Percentiles rank a stretch among this genome's conserved stretches.
phyloP scores from a whole-genome alignment of 1,140 invertebrate genomes.

The Drosophila equinoxialis region DNA sequence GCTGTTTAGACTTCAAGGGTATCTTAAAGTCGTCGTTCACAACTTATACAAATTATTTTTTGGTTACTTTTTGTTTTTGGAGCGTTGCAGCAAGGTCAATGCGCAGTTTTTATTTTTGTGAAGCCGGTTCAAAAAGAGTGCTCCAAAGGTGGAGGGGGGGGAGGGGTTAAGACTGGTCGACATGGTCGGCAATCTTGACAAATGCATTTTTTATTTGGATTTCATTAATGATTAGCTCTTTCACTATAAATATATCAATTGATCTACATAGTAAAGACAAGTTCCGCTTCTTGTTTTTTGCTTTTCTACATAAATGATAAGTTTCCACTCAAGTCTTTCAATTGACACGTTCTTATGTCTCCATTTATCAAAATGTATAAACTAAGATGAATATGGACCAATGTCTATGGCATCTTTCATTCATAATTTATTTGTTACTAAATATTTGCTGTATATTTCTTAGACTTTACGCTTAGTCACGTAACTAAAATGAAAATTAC shows the following conservation, averaged over 20 bases:
- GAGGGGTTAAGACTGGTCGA: constrained; percentile 14
- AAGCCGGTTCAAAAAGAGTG: constrained; percentile 23
- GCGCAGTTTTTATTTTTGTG: constrained; percentile 32
- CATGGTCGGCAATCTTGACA: background rate
- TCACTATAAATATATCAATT: background rate
- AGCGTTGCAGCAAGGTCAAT: constrained; percentile 75
- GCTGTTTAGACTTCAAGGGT: background rate
- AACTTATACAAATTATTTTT: constrained; percentile 44
- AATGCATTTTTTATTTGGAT: constrained; percentile 13
- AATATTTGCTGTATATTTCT: background rate
- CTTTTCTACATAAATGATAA: constrained; percentile 25
- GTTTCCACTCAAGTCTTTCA: constrained; percentile 7
- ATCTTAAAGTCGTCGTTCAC: constrained; percentile 17
- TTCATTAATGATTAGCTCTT: constrained; percentile 38
- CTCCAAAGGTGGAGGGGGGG: constrained; percentile 18
- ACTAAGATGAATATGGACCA: background rate
- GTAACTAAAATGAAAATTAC: background rate
- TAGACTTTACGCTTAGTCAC: background rate
- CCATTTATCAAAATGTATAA: constrained; percentile 21
- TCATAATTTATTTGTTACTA: constrained; percentile 33
- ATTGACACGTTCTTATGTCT: constrained; percentile 49
- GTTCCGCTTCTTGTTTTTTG: constrained; percentile 34
- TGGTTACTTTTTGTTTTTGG: constrained; percentile 36
- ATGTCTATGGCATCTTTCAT: constrained; percentile 22
- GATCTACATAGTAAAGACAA: constrained; percentile 2